Evolutionary conservation across 2,113 vertebrate species (phyloP).

Genomic region (Brachirus orientalis): DNA sequence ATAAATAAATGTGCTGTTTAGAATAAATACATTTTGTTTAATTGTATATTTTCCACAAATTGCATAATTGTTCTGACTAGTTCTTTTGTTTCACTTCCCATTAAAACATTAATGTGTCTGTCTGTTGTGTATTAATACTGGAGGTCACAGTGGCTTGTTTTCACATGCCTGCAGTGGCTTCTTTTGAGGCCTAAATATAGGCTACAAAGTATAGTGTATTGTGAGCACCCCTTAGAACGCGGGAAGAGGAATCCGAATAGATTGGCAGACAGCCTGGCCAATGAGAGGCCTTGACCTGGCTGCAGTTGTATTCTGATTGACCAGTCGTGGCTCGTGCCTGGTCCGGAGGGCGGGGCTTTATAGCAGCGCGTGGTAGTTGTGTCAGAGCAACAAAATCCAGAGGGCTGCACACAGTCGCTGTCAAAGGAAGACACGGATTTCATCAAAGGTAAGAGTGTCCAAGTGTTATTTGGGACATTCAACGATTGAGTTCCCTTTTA

Average conservation of each 20-base stretch:
- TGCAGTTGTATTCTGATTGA: slow-evolving; percentile 19
- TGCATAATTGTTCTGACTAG: slow-evolving; percentile 9
- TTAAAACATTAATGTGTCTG: slow-evolving; percentile 37
- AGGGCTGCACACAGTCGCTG: slow-evolving; percentile 35
- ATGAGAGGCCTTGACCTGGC: slow-evolving; percentile 32
- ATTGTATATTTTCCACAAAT: slow-evolving; percentile 5
- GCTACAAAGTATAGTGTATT: slow-evolving; percentile 48
- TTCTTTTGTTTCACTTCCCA: slow-evolving; percentile 15
- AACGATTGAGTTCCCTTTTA: fast-evolving
- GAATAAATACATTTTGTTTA: slow-evolving; percentile 1
- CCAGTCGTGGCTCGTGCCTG: slow-evolving; percentile 55
- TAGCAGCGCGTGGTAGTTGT: slow-evolving; percentile 71
- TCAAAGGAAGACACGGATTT: slow-evolving; percentile 37
- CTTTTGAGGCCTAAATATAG: slow-evolving; percentile 70
- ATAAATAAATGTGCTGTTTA: no score
- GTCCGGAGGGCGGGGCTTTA: slow-evolving; percentile 49
- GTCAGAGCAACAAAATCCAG: slow-evolving; percentile 73
- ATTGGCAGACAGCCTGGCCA: slow-evolving; percentile 56
- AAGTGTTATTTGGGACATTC: not conserved
- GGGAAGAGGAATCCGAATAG: slow-evolving; percentile 70
- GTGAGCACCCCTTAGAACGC: slow-evolving; percentile 49
- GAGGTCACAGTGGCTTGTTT: slow-evolving; percentile 60
- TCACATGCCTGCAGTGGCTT: slow-evolving; percentile 42
- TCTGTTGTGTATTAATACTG: slow-evolving; percentile 12
- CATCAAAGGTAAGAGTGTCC: slow-evolving; percentile 52